These are phyloP conservation scores for Corythornis madagascariensis DNA, from an alignment of 2,113 vertebrate species.

Conservation along the genomic window DNA sequence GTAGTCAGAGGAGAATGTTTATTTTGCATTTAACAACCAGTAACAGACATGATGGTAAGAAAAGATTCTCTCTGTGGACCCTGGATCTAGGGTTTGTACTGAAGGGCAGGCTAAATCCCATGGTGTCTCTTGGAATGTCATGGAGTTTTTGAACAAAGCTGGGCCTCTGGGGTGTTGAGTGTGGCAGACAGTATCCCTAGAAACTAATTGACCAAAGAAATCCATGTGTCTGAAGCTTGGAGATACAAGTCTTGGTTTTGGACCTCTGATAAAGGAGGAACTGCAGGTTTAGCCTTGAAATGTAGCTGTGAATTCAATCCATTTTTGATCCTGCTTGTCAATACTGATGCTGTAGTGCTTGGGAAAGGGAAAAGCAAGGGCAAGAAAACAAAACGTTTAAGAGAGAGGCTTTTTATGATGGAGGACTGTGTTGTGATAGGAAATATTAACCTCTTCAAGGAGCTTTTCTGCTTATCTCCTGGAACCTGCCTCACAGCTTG, in stretches of 20 bases:
- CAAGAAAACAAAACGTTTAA: neutral
- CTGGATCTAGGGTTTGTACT: neutral
- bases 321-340: neutral
- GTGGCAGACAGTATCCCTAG: neutral
- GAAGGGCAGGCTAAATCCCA: neutral
- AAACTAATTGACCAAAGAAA: neutral
- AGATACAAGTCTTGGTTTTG: neutral
- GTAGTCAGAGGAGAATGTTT: neutral
- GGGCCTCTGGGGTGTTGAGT: neutral
- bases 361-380: neutral
- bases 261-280: neutral
- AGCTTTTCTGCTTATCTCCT: neutral
- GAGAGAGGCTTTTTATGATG: neutral
- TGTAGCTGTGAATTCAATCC: neutral
- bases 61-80: neutral
- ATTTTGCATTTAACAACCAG: neutral
- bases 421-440: neutral
- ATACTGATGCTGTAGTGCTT: neutral
- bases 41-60: neutral
- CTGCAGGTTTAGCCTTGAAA: neutral
- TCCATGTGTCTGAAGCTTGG: neutral
- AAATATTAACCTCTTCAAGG: neutral
- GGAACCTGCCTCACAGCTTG: neutral
- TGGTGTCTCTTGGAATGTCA: neutral
- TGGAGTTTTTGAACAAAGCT: neutral